These are phyloP conservation scores for Falco concolor DNA, from an alignment of 2,797 vertebrate genomes.

Conservation along the genomic window DNA sequence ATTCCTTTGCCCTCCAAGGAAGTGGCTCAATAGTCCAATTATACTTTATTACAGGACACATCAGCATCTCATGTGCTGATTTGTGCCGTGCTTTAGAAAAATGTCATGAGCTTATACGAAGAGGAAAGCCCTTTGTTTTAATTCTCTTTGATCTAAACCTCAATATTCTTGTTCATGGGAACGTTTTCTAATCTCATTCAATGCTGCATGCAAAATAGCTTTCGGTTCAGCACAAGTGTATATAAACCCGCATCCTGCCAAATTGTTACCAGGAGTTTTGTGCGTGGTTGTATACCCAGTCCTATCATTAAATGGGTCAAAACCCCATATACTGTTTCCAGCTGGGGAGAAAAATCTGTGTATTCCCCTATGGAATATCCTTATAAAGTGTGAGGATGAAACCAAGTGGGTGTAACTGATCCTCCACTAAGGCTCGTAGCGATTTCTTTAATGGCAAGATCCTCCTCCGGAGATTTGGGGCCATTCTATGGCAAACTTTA, in stretches of 20 bases:
- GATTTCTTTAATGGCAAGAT: neutral
- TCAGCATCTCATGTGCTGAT: rapidly evolving
- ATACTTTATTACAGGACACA: neutral
- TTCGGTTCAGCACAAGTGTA: neutral
- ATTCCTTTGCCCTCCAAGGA: neutral
- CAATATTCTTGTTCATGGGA: neutral
- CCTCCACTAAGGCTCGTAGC: neutral
- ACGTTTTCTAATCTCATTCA: neutral
- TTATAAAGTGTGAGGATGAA: neutral
- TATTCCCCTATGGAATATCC: neutral
- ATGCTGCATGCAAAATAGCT: neutral
- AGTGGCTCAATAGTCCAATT: neutral
- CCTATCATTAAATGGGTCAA: neutral
- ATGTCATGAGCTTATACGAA: neutral
- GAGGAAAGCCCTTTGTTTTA: neutral
- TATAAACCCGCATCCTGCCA: neutral
- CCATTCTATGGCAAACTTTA: neutral
- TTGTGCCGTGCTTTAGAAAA: neutral
- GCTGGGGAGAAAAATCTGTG: neutral
- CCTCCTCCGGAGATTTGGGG: neutral
- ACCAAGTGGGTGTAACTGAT: neutral
- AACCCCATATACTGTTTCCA: neutral
- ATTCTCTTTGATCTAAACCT: neutral
- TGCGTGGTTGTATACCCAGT: neutral
- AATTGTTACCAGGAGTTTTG: neutral